Base-by-base conservation (phyloP, 1,140 invertebrate genomes). In the Aporrectodea caliginosa region DNA sequence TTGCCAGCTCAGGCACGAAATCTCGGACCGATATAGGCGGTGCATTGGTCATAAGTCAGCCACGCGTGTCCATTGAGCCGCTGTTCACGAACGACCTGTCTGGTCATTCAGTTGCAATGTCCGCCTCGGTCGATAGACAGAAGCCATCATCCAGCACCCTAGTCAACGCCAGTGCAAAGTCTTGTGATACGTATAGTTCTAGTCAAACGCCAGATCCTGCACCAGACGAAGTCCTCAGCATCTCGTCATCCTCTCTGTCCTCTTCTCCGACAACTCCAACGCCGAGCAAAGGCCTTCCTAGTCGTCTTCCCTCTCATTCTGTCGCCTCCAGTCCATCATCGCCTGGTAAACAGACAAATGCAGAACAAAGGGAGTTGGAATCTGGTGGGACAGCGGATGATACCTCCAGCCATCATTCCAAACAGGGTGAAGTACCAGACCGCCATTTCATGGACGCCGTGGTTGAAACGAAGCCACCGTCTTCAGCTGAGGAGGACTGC, bases 381-480 rank as follows among this genome's bases (percentile, higher is more conserved):
- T 12, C 22, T 58, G 22, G 6, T 22, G 43, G 43, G 43, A 12
- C 43, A 6, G 22, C 43, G 6, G 6, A 12, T 58, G 43, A 58
- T 58, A n/a, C n/a, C n/a, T n/a, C 43, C 43, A 58, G 22, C 43
- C 6, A 58, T 58, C 43, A 58, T 58, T 58, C 43, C 43, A 58
- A 22, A 22, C 22, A 6, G 43, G 22, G 6, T 6, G 43, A 58
- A 58, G 43, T 58, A 58, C 43, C 43, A 22, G 43, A 58, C 43
- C 43, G 43, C 43, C 43, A 58, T 58, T 58, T 58, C 22, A 6
- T 58, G 6, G 43, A 58, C 22, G 43, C 43, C 27, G 73, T 22
- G 76, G 73, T 27, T 77, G 76, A 16, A 81, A 78, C 73, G 78
- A 78, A 31, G 70, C 80, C 16, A 78, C 76, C 58, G 73, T 69